These are phyloP conservation scores for Pheosia gnoma DNA, from an alignment of 2,888 invertebrate species.

Conservation along the genomic window DNA sequence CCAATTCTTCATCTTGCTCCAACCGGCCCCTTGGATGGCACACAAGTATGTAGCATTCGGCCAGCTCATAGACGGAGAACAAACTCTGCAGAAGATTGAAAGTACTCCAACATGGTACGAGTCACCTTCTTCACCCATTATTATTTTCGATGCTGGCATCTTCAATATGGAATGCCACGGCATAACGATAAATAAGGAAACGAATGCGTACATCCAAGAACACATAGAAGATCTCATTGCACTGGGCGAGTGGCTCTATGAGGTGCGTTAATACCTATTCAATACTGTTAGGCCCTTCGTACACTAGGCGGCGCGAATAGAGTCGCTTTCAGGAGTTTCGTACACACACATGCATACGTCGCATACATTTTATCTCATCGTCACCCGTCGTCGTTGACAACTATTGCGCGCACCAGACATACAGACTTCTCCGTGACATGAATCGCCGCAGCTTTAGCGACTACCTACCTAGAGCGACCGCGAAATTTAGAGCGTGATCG, in stretches of 20 bases:
- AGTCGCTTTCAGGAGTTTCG: no score
- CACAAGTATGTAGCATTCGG: conserved; percentile 89
- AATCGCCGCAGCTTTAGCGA: no score
- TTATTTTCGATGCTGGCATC: conserved; percentile 61
- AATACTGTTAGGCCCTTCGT: no score
- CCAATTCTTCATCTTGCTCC: conserved; percentile 88
- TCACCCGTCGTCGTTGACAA: no score
- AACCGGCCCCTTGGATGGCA: conserved; percentile 88
- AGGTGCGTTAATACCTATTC: conserved; percentile 40
- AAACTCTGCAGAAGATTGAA: conserved; percentile 85
- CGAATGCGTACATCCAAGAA: conserved; percentile 59
- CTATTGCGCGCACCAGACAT: no score
- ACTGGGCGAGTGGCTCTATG: conserved; percentile 55
- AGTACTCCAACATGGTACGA: conserved; percentile 85
- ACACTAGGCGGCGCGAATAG: no score
- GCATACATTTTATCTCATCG: no score
- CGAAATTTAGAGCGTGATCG: no score
- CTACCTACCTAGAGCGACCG: no score
- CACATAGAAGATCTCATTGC: conserved; percentile 66
- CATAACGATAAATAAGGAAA: conserved; percentile 58
- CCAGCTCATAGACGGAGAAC: conserved; percentile 87
- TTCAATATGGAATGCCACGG: conserved; percentile 68
- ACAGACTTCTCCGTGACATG: no score
- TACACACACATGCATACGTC: no score
- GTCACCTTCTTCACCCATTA: conserved; percentile 71